phyloP scores from a whole-genome alignment of 2,888 invertebrate species.

The Prosopocoilus inquinatus region DNA sequence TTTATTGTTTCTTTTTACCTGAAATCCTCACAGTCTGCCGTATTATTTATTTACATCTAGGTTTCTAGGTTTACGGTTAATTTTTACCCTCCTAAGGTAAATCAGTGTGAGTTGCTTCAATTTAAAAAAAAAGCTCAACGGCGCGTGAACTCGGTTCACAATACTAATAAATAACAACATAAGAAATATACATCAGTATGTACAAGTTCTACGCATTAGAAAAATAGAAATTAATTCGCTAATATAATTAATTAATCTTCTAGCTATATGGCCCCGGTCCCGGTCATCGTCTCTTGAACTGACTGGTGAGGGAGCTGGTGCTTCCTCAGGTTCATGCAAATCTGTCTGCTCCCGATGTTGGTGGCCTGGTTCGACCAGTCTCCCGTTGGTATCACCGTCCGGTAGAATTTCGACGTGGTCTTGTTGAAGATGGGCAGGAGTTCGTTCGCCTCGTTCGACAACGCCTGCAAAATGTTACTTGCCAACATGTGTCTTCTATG shows the following conservation, averaged over 20 bases:
- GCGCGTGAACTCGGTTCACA: not conserved
- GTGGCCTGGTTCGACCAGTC: constrained; percentile 83
- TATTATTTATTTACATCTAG: constrained; percentile 3
- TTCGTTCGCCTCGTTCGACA: constrained; percentile 96
- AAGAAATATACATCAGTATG: constrained; percentile 16
- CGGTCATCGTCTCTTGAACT: constrained; percentile 43
- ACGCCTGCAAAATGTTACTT: constrained; percentile 61
- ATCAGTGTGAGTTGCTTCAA: too few relatives aligned
- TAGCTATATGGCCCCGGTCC: constrained; percentile 34
- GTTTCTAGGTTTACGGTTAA: not conserved
- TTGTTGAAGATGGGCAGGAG: constrained; percentile 96
- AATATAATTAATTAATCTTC: constrained; percentile 13
- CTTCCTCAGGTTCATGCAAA: constrained; percentile 45
- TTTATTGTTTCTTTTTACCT: constrained; percentile 4
- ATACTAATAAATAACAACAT: constrained; percentile 11
- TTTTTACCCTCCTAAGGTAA: not conserved
- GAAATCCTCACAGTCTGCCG: constrained; percentile 18
- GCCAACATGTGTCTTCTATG: not conserved
- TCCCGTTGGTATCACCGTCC: constrained; percentile 73
- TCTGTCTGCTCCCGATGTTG: constrained; percentile 44
- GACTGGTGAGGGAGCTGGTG: constrained; percentile 46
- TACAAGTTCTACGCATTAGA: constrained; percentile 13
- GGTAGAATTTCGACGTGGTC: constrained; percentile 89
- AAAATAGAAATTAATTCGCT: constrained; percentile 22
- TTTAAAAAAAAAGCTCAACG: not conserved